Base-by-base conservation (phyloP, 2,888 invertebrate species). In the Ferdinandea cuprea region DNA sequence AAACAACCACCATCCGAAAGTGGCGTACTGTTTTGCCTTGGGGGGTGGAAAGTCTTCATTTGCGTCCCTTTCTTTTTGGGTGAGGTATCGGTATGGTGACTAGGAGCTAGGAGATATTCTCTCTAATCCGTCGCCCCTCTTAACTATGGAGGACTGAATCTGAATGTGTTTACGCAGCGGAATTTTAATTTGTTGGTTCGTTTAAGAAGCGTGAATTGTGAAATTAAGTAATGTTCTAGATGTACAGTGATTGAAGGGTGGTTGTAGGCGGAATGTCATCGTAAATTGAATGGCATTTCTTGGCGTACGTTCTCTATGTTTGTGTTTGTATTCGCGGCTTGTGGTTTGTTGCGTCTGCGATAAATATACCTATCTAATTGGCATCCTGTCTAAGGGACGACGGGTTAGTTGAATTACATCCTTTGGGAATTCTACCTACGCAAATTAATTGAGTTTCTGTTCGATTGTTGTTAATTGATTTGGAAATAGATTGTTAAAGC, bases 131-230 rank as follows among this genome's bases (percentile, higher is more conserved):
- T 25, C 48, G 11, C 50, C 11, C 21, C 44, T 21, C 52, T 25
- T 11, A 25, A 35, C 46, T 30, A 42, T 50, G 28, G 17, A 15
- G 11, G 46, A 40, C 8, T 15, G 40, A 17, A 21, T 3, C 2
- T 37, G 32, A 17, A 50, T 65, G 58, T 65, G 58, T 59, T 32
- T 42, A 32, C 44, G 58, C 28, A 52, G 13, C n/a, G 48, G 81
- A 42, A 72, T 71, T 81, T 77, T 81, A 81, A 81, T 81, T 81
- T 81, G 81, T 77, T 81, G 77, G 81, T 77, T 81, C 81, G 81
- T 81, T 81, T 77, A 76, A 71, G 81, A 81, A 81, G 65, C 81
- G 81, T 69, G 77, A 81, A 81, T 81, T 81, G 77, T 66, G 71
- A 81, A 77, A 77, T 81, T 81, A 81, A 77, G 77, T 66, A 71